phyloP scores from a whole-genome alignment of 2,797 vertebrate genomes.

The Odontamblyopus rebecca region DNA sequence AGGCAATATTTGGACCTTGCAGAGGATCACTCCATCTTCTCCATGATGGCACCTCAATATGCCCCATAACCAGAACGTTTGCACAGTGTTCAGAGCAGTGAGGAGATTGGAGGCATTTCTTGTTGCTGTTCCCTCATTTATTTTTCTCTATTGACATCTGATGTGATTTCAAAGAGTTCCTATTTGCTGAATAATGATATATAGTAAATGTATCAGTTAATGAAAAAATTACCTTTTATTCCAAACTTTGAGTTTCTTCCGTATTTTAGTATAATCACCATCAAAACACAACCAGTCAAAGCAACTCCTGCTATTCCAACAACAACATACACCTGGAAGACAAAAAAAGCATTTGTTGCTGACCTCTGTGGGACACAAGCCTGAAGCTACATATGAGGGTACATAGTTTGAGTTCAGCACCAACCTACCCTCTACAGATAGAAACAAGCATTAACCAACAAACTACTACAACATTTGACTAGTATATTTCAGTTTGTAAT shows the following conservation, averaged over 20 bases:
- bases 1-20: too few species aligned
- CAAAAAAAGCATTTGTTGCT: slow-evolving; percentile 3
- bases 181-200: background rate
- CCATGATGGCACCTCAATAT: too few species aligned
- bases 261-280: slow-evolving; percentile 94
- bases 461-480: background rate
- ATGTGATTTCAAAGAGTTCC: background rate
- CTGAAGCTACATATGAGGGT: background rate
- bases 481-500: background rate
- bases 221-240: slow-evolving; percentile 86
- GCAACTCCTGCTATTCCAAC: slow-evolving; percentile 93
- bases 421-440: background rate
- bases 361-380: background rate
- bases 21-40: too few species aligned
- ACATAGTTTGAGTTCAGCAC: background rate
- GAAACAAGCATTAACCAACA: background rate
- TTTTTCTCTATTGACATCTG: background rate
- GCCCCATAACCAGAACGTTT: too few species aligned
- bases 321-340: slow-evolving; percentile 89
- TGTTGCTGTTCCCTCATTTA: background rate
- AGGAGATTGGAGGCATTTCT: too few species aligned
- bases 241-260: slow-evolving; percentile 97
- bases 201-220: too few species aligned
- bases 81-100: too few species aligned
- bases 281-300: slow-evolving; percentile 90